phyloP scores from a whole-genome alignment of 2,113 vertebrate genomes.

The Morone chrysops region DNA sequence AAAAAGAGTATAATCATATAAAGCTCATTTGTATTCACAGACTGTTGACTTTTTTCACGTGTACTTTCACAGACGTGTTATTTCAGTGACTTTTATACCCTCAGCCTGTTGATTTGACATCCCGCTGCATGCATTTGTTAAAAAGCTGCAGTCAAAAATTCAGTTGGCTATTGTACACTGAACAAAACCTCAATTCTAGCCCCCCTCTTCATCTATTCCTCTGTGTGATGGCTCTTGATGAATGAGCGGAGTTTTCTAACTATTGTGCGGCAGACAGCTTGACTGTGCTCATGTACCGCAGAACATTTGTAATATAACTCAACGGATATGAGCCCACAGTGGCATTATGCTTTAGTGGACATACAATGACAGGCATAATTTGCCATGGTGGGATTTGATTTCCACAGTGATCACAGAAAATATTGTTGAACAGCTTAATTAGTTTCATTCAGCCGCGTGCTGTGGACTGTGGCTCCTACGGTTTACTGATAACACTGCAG shows the following conservation, averaged over 20 bases:
- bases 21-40: background rate
- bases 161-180: background rate
- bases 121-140: background rate
- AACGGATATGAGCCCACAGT: constrained; percentile 29
- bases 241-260: constrained; percentile 4
- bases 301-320: constrained; percentile 1
- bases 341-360: constrained; percentile 28
- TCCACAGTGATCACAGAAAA: constrained; percentile 52
- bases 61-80: background rate
- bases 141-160: background rate
- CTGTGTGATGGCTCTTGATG: background rate
- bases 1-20: background rate
- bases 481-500: constrained; percentile 21
- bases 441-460: constrained; percentile 31
- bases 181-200: background rate
- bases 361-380: constrained; percentile 31
- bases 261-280: background rate
- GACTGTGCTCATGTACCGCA: background rate
- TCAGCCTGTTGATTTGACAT: background rate
- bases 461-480: background rate
- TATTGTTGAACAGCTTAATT: constrained; percentile 56
- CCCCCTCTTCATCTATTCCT: background rate
- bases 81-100: background rate
- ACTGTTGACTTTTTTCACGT: background rate
- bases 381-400: constrained; percentile 47